Base-by-base conservation (phyloP, 2,888 invertebrate species). In the Phania funesta region DNA sequence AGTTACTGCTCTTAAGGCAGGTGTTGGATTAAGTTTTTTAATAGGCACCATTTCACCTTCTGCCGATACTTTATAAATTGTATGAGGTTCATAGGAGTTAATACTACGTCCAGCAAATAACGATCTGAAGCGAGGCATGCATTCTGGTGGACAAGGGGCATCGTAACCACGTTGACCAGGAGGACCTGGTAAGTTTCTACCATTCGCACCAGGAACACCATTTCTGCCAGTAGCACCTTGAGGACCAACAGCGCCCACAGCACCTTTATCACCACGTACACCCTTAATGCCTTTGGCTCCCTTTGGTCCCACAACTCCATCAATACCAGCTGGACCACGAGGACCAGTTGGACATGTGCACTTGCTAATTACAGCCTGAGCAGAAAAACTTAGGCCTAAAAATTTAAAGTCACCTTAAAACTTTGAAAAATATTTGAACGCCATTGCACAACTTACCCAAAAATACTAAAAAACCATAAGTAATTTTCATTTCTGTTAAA, bases 31-130 rank as follows among this genome's bases (percentile, higher is more conserved):
- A 5, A 67, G 9, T 52, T 67, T 67, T 38, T 26, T 35, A 9
- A 67, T 16, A 1, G 50, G n/a, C n/a, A n/a, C 9, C 20, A 52
- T 32, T 35, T 67, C 52, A 9, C 65, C 65, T 32, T 67, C 7
- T 38, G 9, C 4, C 1, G 52, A 24, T 26, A 52, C 20, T 38
- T 24, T 67, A 41, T 67, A 67, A 11, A 67, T n/a, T 11, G 50
- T 50, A 52, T 38, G 13, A 7, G 50, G 35, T 13, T 67, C 50
- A n/a, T 24, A 52, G 1, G 13, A 3, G 18, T 9, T 9, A 1
- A 8, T 20, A 2, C 58, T 58, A 4, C 11, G 35, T 38, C 38
- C 32, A 24, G 1, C n/a, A n/a, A n/a, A n/a, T n/a, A n/a, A n/a
- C n/a, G n/a, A n/a, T n/a, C n/a, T n/a, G n/a, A n/a, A n/a, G 11